phyloP scores from a whole-genome alignment of 1,140 invertebrate species.

The Ceratina australensis region DNA sequence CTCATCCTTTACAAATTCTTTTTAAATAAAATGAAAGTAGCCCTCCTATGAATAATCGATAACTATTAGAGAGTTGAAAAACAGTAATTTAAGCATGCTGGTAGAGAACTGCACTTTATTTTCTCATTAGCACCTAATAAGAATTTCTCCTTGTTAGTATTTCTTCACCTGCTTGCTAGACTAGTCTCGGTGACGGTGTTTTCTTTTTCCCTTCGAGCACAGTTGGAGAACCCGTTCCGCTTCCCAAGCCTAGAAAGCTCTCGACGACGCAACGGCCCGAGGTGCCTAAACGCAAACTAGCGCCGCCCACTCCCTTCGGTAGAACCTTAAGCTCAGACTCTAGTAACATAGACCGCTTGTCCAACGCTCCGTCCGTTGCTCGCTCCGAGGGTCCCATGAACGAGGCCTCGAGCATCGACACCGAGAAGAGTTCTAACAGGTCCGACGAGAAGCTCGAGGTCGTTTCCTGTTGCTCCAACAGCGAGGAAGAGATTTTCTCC shows the following conservation, averaged over 20 bases:
- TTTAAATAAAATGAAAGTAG: not conserved
- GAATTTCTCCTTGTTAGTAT: not conserved
- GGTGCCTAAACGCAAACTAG: constrained; percentile 50
- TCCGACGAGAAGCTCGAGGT: not conserved
- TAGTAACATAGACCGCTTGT: constrained; percentile 22
- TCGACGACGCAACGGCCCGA: constrained; percentile 13
- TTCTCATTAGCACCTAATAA: not conserved
- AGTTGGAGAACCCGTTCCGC: constrained; percentile 58
- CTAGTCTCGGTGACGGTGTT: constrained; percentile 39
- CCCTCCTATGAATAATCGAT: too few species aligned
- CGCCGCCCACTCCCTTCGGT: constrained; percentile 18
- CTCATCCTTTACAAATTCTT: not conserved
- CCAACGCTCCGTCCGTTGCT: not conserved
- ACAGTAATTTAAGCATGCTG: constrained; percentile 3
- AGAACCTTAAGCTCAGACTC: constrained; percentile 16
- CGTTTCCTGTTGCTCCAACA: not conserved
- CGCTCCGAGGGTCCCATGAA: too few species aligned
- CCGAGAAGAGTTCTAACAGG: not conserved
- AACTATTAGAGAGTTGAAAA: not conserved
- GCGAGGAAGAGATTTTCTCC: constrained; percentile 6
- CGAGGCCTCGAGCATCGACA: not conserved
- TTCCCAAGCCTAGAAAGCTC: constrained; percentile 67
- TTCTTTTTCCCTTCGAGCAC: constrained; percentile 50
- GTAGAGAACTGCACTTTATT: not conserved
- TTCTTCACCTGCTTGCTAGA: constrained; percentile 23